Evolutionary conservation across 2,888 invertebrate genomes (phyloP).

Genomic region (Harpalus rubripes): DNA sequence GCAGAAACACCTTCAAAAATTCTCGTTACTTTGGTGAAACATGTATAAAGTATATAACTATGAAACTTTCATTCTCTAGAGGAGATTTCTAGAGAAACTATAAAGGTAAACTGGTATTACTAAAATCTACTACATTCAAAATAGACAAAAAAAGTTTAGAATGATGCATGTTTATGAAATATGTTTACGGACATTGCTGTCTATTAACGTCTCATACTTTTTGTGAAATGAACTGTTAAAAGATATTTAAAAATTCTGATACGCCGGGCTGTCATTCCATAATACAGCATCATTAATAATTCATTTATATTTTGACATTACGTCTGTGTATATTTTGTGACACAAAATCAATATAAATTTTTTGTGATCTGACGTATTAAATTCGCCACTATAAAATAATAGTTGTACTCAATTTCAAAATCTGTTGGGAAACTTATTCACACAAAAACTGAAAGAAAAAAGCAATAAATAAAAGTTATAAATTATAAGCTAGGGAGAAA

Average conservation of each 20-base stretch:
- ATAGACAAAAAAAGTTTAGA: too few species aligned
- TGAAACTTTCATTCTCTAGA: too few species aligned
- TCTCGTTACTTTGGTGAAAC: too few species aligned
- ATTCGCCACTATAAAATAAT: background rate
- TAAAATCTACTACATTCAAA: too few species aligned
- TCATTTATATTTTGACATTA: background rate
- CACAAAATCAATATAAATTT: background rate
- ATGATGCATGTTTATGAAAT: too few species aligned
- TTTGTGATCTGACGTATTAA: background rate
- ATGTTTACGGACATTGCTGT: too few species aligned
- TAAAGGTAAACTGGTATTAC: too few species aligned
- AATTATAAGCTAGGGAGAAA: constrained; percentile 40
- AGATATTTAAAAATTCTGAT: constrained; percentile 7
- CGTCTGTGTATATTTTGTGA: background rate
- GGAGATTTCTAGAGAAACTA: too few species aligned
- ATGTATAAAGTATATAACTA: too few species aligned
- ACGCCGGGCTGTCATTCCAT: background rate
- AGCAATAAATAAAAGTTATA: constrained; percentile 25
- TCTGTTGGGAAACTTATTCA: background rate
- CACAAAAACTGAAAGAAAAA: background rate
- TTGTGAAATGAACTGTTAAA: background rate
- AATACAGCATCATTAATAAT: background rate
- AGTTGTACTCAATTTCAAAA: background rate
- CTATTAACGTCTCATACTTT: background rate
- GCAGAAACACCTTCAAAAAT: too few species aligned